Evolutionary conservation across 1,140 invertebrate species (phyloP), one percentile per base, ranked within the genome.

Genomic region (Diplogasteroides magnus): DNA sequence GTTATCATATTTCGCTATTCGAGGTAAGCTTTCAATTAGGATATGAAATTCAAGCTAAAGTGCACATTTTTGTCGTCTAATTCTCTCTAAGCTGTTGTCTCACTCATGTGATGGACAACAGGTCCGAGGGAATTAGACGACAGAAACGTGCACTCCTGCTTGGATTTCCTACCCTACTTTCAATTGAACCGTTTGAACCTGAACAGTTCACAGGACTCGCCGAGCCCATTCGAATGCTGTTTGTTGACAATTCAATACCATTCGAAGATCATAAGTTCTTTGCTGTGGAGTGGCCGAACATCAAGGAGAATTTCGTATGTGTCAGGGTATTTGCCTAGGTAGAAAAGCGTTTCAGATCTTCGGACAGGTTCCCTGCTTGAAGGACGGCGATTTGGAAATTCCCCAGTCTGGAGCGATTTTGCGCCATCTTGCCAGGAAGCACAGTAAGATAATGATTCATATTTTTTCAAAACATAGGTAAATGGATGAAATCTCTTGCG

Each of bases 231-330:
- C 62, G 62, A 2, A 28, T 64, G 23, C 15, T 64, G 62, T n/a
- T 25, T n/a, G 28, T 37, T 27, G 62, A 64, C 28, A 64, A 31
- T 27, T 14, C 14, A 14, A 31, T 64, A 14, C 62, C 15, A 27
- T 92, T 89, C 77, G 88, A 90, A 79, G 90, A 92, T 81, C 77
- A 86, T 1, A 86, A 89, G 64, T 85, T 88, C 69, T 74, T 77
- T 14, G 68, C 64, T 15, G 85, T 70, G 28, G 79, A 86, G 27
- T 88, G 87, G 86, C 77, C 19, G 6, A 19, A 80, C 60, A 80
- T 85, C 27, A 88, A 88, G 78, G 79, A 83, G 71, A 84, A 85
- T 85, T 81, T 85, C 84, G 79, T 82, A n/a, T 15, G 23, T 62
- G 57, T 48, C n/a, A n/a, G n/a, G n/a, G n/a, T n/a, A n/a, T n/a